Base-by-base conservation (phyloP, 2,797 vertebrate species). In the Ibycter americanus region DNA sequence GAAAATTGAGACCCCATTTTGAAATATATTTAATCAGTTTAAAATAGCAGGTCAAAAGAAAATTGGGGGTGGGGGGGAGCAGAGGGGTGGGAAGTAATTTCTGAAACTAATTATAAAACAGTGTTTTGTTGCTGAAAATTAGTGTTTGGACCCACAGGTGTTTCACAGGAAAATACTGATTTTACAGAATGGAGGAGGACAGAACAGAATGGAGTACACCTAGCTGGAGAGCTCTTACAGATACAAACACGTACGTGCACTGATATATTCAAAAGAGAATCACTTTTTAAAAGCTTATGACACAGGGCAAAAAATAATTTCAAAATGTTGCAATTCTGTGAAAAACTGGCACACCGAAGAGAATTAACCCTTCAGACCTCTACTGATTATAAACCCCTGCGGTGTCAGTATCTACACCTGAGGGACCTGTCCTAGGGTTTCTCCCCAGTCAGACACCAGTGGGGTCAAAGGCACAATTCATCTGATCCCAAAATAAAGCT, bases 191-290 rank as follows among this genome's bases (percentile, higher is more conserved):
- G 46, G 40, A 40, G 68, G 27, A 77, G 12, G 31, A 22, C 7
- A n/a, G 38, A 44, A 20, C 6, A 61, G 20, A 44, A 61, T 7
- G 15, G 29, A n/a, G 11, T 11, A 22, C 34, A 29, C 3, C 13
- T 32, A 31, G 8, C 4, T 66, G 55, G 65, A 51, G 25, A 74
- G 22, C 6, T 81, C 25, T 56, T 47, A 29, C 4, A 17, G 2
- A 32, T 11, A 17, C 3, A 54, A 78, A 67, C 25, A 22, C 0
- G 0, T 23, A 14, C 2, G 5, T 16, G 15, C 3, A 8, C 3
- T 12, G 23, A 5, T 36, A 16, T 9, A 58, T 46, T 76, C 3
- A 27, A 49, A 76, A 54, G 4, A 42, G 6, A 85, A 46, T 44
- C 0, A 1, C 29, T 21, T 32, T 82, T 76, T 49, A 59, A 36